These are phyloP conservation scores for Psammodynastes pulverulentus DNA, from an alignment of 2,113 vertebrate species.

Conservation along the genomic window DNA sequence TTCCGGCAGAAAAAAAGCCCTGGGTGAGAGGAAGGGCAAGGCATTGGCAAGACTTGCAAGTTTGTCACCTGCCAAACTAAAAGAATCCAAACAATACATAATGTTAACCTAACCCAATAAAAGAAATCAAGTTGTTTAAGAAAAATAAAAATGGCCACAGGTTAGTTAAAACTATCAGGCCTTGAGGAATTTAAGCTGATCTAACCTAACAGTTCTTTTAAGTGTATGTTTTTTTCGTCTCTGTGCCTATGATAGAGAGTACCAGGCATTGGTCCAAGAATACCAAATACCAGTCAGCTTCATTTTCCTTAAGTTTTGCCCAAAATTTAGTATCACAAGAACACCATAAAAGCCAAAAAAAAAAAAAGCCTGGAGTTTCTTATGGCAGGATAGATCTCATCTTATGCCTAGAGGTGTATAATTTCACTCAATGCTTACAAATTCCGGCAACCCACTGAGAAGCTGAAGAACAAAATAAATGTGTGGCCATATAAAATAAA, in stretches of 20 bases:
- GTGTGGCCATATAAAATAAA: neutral
- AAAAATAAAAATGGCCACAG: neutral
- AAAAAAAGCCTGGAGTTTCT: slow-evolving; percentile 24
- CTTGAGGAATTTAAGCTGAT: slow-evolving; percentile 19
- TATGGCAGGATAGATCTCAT: slow-evolving; percentile 14
- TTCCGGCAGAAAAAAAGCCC: too few relatives aligned
- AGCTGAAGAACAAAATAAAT: slow-evolving; percentile 26
- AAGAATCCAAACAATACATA: neutral
- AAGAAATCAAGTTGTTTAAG: slow-evolving; percentile 22
- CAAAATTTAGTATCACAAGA: slow-evolving; percentile 18
- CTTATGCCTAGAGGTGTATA: neutral
- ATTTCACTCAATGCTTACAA: slow-evolving; percentile 29
- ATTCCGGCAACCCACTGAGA: slow-evolving; percentile 14
- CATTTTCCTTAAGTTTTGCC: slow-evolving; percentile 39
- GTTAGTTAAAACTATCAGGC: slow-evolving; percentile 5
- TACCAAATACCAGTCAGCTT: slow-evolving; percentile 1
- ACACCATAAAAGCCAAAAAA: neutral
- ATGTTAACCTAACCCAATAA: neutral
- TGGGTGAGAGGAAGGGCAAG: neutral
- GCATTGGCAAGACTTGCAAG: neutral
- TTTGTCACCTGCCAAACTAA: neutral
- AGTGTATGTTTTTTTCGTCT: slow-evolving; percentile 27
- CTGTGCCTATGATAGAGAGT: slow-evolving; percentile 30
- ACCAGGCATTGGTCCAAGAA: slow-evolving; percentile 23
- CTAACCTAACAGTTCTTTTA: slow-evolving; percentile 32